Conservation (phyloP, 1,140 invertebrate genomes). For the Penaeus japonicus region DNA sequence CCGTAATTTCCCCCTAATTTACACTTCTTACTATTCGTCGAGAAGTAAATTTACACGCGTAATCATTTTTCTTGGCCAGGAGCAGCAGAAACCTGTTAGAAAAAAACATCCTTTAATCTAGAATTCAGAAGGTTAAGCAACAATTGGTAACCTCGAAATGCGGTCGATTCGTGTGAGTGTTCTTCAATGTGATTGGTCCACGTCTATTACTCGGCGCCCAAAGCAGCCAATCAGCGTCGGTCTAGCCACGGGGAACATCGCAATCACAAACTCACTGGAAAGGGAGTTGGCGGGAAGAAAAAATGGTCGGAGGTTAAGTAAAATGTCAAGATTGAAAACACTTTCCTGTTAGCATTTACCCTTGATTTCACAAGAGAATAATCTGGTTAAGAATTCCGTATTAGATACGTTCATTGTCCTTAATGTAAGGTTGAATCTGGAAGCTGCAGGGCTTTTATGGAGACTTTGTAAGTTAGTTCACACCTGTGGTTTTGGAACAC, state of each 20-base stretch:
- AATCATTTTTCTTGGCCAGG: background rate
- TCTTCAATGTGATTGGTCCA: constrained; percentile 46
- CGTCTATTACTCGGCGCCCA: constrained; percentile 29
- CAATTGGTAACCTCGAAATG: constrained; percentile 40
- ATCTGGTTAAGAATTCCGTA: background rate
- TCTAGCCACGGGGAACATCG: constrained; percentile 39
- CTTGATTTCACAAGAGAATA: constrained; percentile 23
- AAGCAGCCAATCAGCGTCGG: constrained; percentile 44
- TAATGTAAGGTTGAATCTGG: too few relatives aligned
- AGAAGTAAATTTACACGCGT: constrained; percentile 1
- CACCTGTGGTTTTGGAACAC: background rate
- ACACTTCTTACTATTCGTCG: background rate
- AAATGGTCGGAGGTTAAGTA: background rate
- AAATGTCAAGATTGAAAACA: constrained; percentile 37
- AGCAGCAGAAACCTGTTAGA: background rate
- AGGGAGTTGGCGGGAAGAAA: background rate
- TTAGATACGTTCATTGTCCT: too few relatives aligned
- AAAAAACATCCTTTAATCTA: background rate
- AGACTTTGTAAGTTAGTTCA: too few relatives aligned
- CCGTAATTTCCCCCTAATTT: background rate
- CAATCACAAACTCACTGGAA: constrained; percentile 34
- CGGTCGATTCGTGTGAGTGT: constrained; percentile 42
- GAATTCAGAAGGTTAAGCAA: constrained; percentile 41
- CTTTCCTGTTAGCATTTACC: constrained; percentile 18
- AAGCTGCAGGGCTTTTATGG: too few relatives aligned